Base-by-base conservation (phyloP, 1,140 invertebrate species). In the Drosophila simulans region DNA sequence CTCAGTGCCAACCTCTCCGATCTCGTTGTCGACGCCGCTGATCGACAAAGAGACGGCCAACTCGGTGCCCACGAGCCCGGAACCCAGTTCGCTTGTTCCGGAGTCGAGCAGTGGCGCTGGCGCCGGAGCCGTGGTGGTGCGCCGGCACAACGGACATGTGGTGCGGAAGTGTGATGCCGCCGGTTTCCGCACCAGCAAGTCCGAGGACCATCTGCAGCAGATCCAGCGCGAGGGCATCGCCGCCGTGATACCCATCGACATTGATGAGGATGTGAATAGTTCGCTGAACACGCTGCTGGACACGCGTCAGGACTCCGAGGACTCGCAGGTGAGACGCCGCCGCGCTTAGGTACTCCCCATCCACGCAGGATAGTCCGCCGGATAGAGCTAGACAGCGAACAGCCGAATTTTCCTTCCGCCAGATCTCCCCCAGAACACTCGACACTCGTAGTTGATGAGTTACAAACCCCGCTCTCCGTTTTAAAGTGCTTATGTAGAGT, bases 251-350 rank as follows among this genome's bases (percentile, higher is more conserved):
- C 96, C 97, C 77, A 97, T 98, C 78, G 97, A 98, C 77, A 96
- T 97, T 72, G 97, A 98, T 92, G 97, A 98, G 92, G 97, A 98
- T 92, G 95, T 98, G 68, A 97, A 97, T 80, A 97, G 97, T 75
- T 98, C 97, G 49, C 93, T 98, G 55, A 98, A 98, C 92, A 98
- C 97, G 34, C 93, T 98, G 53, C 93, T 98, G 66, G 97, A 97
- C 93, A 97, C 96, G 46, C 94, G 96, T 77, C 95, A 95, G 15
- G 96, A 96, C 91, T 94, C 94, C 40, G 94, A 94, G 65, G 92
- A 91, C 51, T 92, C 69, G 82, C 93, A 83, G 93, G 93, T 73
- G 64, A 88, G 75, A n/a, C 39, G 35, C 51, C 37, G 57, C 17
- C 27, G 25, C 15, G n/a, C 8, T 10, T 5, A 15, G 20, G 11